Evolutionary conservation across 2,113 vertebrate species (phyloP).

Genomic region (Agapornis roseicollis): DNA sequence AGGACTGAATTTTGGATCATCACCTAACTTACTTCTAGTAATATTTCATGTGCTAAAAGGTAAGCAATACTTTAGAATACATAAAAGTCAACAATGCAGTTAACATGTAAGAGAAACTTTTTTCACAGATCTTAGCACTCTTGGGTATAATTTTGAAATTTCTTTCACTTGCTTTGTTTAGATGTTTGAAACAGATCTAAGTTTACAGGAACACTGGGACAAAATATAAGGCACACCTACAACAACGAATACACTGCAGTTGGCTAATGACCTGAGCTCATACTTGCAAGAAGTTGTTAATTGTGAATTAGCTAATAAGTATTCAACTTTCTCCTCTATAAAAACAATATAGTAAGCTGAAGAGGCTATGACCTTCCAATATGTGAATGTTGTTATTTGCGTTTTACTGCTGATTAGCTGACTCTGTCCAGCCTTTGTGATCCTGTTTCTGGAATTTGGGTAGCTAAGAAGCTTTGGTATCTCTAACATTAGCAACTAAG

Average conservation of each 20-base stretch:
- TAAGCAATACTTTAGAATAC: fast-evolving
- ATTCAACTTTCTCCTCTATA: too few relatives aligned
- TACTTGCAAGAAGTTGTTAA: neutral
- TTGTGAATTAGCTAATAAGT: neutral
- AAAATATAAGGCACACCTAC: neutral
- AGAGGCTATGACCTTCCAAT: fast-evolving
- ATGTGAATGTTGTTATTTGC: neutral
- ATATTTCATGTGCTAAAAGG: neutral
- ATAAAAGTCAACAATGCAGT: neutral
- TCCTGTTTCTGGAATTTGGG: neutral
- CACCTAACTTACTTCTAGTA: neutral
- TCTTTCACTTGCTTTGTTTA: neutral
- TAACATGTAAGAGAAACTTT: neutral
- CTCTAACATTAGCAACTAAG: neutral
- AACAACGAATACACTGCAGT: neutral
- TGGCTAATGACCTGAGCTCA: neutral
- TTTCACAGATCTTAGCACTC: neutral
- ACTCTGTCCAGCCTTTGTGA: fast-evolving
- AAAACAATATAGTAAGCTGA: neutral
- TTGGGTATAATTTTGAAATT: neutral
- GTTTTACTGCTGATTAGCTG: neutral
- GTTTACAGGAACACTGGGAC: neutral
- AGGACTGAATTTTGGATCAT: neutral
- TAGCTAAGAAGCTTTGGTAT: neutral
- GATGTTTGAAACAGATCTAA: neutral